Percentiles rank a stretch among this genome's conserved stretches.
These are phyloP conservation scores for Drosophila tripunctata DNA, from an alignment of 2,888 invertebrate genomes.

Conservation along the genomic window DNA sequence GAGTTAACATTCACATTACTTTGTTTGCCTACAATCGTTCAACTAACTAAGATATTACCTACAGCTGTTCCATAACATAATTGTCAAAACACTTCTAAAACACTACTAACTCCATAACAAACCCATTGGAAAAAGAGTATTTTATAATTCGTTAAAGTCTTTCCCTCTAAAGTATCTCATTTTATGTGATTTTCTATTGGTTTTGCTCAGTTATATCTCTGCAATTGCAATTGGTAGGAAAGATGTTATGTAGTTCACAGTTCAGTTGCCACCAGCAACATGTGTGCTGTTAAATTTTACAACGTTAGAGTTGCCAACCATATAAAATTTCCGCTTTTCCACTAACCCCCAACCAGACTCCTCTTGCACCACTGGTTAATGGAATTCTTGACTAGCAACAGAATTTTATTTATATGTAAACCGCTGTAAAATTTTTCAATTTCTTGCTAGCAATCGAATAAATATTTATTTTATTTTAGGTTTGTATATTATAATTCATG, in stretches of 20 bases:
- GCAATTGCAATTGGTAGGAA: constrained; percentile 1
- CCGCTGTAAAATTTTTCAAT: too few species aligned
- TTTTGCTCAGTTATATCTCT: constrained; percentile 8
- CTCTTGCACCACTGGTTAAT: constrained; percentile 10
- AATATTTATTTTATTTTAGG: constrained; percentile 9
- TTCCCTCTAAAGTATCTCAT: neutral
- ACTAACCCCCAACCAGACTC: neutral
- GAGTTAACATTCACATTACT: too few species aligned
- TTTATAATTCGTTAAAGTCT: neutral
- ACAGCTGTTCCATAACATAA: too few species aligned
- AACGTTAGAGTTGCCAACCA: constrained; percentile 21
- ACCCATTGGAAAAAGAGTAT: constrained; percentile 8
- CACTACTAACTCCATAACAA: neutral
- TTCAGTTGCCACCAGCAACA: constrained; percentile 54
- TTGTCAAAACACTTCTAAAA: neutral
- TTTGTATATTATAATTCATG: constrained; percentile 3
- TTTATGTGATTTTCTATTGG: constrained; percentile 30
- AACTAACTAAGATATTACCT: too few species aligned
- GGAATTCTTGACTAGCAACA: constrained; percentile 45
- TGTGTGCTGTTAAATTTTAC: constrained; percentile 68
- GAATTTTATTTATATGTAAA: constrained; percentile 68
- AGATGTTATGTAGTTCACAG: constrained; percentile 2
- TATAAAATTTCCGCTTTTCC: neutral
- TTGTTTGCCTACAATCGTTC: too few species aligned
- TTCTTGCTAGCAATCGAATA: too few species aligned